phyloP scores from a whole-genome alignment of 2,113 vertebrate species.

The Salvator merianae region DNA sequence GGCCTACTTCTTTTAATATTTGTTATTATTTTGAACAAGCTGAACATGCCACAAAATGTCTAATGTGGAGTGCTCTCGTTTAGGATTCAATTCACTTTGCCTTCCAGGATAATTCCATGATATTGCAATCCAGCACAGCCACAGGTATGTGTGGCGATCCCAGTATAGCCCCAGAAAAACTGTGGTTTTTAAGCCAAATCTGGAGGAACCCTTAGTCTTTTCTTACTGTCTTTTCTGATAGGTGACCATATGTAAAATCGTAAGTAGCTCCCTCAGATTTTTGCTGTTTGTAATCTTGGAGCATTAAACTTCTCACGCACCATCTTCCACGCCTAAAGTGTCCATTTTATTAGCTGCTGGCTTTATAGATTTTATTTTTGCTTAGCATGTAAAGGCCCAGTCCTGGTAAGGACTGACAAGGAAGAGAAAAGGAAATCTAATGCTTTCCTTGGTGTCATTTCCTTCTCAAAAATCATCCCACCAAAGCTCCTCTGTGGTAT shows the following conservation, averaged over 20 bases:
- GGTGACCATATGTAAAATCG: too few relatives aligned
- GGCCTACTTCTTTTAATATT: not conserved
- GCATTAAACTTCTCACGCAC: too few relatives aligned
- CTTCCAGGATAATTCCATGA: not conserved
- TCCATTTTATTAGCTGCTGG: not conserved
- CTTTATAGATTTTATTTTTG: too few relatives aligned
- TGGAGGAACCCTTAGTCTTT: not conserved
- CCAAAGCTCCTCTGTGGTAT: not conserved
- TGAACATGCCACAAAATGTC: not conserved
- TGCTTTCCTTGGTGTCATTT: not conserved
- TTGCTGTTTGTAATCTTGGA: not conserved
- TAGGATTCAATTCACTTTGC: not conserved
- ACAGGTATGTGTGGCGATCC: not conserved
- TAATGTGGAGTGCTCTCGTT: not conserved
- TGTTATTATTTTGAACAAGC: not conserved
- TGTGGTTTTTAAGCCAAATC: too few relatives aligned
- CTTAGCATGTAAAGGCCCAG: too few relatives aligned
- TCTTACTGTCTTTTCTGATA: not conserved
- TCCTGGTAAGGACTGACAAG: too few relatives aligned
- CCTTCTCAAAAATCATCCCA: not conserved
- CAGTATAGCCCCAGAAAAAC: too few relatives aligned
- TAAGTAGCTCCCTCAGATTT: not conserved
- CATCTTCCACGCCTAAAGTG: not conserved
- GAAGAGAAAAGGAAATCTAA: not conserved
- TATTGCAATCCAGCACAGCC: not conserved